phyloP scores from a whole-genome alignment of 2,888 invertebrate species.

The Leucoma salicis region DNA sequence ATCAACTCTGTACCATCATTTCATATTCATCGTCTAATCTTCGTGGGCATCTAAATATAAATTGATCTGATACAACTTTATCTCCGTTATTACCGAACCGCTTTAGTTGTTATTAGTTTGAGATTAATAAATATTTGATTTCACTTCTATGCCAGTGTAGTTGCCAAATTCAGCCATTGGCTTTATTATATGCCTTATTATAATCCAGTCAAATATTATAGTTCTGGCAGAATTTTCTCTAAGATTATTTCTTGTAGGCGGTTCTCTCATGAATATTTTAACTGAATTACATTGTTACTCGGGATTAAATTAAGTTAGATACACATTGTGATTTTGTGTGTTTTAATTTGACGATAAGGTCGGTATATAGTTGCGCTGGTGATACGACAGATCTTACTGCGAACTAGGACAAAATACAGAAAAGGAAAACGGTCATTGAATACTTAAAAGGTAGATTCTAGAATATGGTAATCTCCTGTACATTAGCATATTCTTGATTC shows the following conservation, averaged over 20 bases:
- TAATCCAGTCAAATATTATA: not conserved
- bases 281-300: not conserved
- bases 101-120: slow-evolving; percentile 1
- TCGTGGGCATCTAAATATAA: slow-evolving; percentile 38
- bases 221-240: not conserved
- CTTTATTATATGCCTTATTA: slow-evolving; percentile 1
- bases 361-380: not conserved
- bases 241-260: not conserved
- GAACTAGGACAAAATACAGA: too few species aligned
- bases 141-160: not conserved
- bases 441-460: too few species aligned
- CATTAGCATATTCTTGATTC: too few species aligned
- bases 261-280: not conserved
- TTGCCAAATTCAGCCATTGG: not conserved
- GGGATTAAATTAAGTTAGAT: not conserved
- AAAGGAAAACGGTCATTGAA: too few species aligned
- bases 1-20: too few species aligned
- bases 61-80: slow-evolving; percentile 31
- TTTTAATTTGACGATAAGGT: not conserved
- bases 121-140: not conserved
- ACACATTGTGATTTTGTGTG: not conserved
- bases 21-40: slow-evolving; percentile 41
- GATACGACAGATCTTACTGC: too few species aligned
- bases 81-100: slow-evolving; percentile 24
- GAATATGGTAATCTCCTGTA: too few species aligned